phyloP scores from a whole-genome alignment of 2,113 vertebrate genomes.

The Brevimyrus niger region DNA sequence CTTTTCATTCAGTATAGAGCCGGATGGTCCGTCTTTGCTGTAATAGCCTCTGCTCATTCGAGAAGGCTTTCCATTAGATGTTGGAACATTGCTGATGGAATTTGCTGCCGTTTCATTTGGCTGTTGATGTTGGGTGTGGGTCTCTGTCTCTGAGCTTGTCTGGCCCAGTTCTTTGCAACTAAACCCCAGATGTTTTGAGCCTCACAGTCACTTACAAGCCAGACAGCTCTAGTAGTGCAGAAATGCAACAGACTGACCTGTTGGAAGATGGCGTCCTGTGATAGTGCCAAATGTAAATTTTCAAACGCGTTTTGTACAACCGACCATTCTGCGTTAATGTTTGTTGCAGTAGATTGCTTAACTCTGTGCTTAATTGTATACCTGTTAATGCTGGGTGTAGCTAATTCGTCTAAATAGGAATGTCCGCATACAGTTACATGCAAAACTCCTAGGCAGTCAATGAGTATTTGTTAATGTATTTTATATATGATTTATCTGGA shows the following conservation, averaged over 20 bases:
- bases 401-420: background rate
- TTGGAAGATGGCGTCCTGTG: background rate
- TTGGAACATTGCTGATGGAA: background rate
- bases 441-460: background rate
- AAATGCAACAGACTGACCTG: background rate
- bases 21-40: background rate
- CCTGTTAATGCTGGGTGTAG: background rate
- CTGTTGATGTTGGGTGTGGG: background rate
- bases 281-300: background rate
- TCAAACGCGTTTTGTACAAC: background rate
- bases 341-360: background rate
- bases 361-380: background rate
- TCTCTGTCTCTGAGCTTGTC: background rate
- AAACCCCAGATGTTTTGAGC: background rate
- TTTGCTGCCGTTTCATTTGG: background rate
- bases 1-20: background rate
- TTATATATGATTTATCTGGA: background rate
- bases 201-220: background rate
- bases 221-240: background rate
- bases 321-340: background rate
- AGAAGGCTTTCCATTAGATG: background rate
- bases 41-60: background rate
- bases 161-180: background rate
- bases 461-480: background rate
- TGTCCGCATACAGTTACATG: background rate